Evolutionary conservation across 1,140 invertebrate genomes (phyloP), one percentile per base, ranked within the genome.

Genomic region (Papilio dardanus): DNA sequence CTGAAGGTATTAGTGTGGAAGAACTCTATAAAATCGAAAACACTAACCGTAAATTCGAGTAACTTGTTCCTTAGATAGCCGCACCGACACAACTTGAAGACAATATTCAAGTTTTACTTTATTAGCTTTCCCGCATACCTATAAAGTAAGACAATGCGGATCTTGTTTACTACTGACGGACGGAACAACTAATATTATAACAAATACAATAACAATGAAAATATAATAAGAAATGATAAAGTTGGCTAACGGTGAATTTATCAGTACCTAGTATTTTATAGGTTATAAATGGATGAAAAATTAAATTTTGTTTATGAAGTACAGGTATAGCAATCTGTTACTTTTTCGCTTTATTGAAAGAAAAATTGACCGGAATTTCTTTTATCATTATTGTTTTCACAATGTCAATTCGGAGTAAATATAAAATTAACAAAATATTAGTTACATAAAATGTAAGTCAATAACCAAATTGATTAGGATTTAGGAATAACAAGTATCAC

Each of bases 1-100:
- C 79, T 75, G 80, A 81, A 82, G 81, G 81, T 86, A 88, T 86
- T 85, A 85, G 83, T 79, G 76, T 77, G 81, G 83, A 85, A 82
- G 84, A 81, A 83, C 76, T 81, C 84, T 82, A 88, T 88, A 88
- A 88, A 88, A 88, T 88, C 81, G 84, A 80, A 78, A 84, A 86
- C 81, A 76, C 79, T 82, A 81, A 84, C 78, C 82, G 79, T 87
- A 87, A 87, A 85, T 85, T 78, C 77, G 65, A 71, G 74, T 71
- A 77, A 74, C 71, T 79, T 74, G 31, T 62, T 74, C 74, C 40
- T 54, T 31, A 73, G 71, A 73, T 73, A 58, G 71, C 71, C 71
- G 31, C 46, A 54, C 14, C 54, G 54, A 74, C 65, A 76, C 67
- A 71, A 65, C 16, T 76, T 71, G 71, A 73, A 73, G 46, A 73